Evolutionary conservation across 2,888 invertebrate genomes (phyloP).

Genomic region (Drosophila suboccidentalis): DNA sequence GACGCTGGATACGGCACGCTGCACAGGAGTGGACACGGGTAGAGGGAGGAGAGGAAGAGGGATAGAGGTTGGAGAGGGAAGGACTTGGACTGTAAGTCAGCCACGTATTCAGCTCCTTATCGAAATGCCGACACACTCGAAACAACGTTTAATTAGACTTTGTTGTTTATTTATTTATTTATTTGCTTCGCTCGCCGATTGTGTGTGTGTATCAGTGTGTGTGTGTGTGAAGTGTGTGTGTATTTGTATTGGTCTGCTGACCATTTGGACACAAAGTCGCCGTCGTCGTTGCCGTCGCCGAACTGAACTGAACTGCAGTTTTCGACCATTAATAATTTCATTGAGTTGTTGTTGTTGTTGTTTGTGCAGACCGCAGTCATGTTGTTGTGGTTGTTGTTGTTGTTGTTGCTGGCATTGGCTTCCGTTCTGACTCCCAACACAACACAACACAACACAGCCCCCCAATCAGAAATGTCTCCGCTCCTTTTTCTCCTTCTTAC

Average conservation of each 20-base stretch:
- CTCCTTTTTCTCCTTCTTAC: background rate
- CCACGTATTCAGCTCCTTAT: conserved; percentile 2
- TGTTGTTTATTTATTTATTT: conserved; percentile 76
- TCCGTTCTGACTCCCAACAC: conserved; percentile 55
- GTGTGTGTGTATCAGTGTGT: conserved; percentile 4
- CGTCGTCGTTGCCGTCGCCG: conserved; percentile 18
- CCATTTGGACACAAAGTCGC: conserved; percentile 43
- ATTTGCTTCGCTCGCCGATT: conserved; percentile 35
- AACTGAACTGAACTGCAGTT: conserved; percentile 55
- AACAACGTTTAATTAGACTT: conserved; percentile 78
- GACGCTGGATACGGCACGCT: background rate
- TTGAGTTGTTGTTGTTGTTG: conserved; percentile 50
- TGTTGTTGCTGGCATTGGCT: conserved; percentile 54
- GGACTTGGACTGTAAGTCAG: background rate
- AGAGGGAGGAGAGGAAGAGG: background rate
- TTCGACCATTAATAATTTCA: conserved; percentile 76
- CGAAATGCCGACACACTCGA: conserved; percentile 37
- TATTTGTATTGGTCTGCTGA: conserved; percentile 30
- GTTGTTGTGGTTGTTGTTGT: conserved; percentile 32
- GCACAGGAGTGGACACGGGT: conserved; percentile 3
- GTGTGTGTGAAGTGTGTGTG: conserved; percentile 6
- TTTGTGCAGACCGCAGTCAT: conserved; percentile 9
- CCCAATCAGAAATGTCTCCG: conserved; percentile 16
- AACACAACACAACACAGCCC: conserved; percentile 2
- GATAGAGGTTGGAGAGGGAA: background rate